Base-by-base conservation (phyloP, 2,113 vertebrate species). In the Lonchura striata region DNA sequence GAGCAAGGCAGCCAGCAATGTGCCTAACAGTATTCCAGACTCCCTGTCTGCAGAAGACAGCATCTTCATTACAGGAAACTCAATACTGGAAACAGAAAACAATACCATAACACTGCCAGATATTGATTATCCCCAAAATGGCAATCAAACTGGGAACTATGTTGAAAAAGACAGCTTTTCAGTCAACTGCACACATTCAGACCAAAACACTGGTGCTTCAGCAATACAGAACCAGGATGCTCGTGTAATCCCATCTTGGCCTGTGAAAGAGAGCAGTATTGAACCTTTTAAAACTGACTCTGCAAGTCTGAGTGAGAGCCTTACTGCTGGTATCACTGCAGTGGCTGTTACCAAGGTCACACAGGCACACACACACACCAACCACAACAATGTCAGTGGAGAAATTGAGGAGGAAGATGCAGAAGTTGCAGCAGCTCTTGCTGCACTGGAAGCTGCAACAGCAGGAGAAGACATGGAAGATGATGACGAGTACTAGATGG, bases 371-470 rank as follows among this genome's bases (percentile, higher is more conserved):
- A 14, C 27, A 21, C 4, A 31, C 13, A 10, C 57, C 10, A 28
- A 18, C 25, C 49, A 69, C 7, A 37, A 10, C 52, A 90, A 77
- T 7, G 3, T 15, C 12, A 52, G 92, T 10, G 69, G 90, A 90
- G 92, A 81, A 46, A 46, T 0, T 1, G 97, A 97, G 39, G 96
- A 95, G 13, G 98, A 98, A 17, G 99, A 99, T 12, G 98, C 97
- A 0, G 99, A 99, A 72, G 98, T 99, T 80, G 99, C 99, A 0
- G 99, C 99, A 95, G 99, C 99, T 31, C 98, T 99, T 1, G 99
- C 99, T 2, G 99, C 99, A 7, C 70, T 99, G 61, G 99, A 99
- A 92, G 99, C 99, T 27, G 99, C 99, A 50, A 99, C 99, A 1
- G 99, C 99, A 1, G 99, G 98, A 31, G 99, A 99, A 97, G 97